A percentile compares a stretch with the other conserved stretches of the same genome.
Conservation (phyloP, 2,888 invertebrate genomes). For the Troglohyphantes excavatus region DNA sequence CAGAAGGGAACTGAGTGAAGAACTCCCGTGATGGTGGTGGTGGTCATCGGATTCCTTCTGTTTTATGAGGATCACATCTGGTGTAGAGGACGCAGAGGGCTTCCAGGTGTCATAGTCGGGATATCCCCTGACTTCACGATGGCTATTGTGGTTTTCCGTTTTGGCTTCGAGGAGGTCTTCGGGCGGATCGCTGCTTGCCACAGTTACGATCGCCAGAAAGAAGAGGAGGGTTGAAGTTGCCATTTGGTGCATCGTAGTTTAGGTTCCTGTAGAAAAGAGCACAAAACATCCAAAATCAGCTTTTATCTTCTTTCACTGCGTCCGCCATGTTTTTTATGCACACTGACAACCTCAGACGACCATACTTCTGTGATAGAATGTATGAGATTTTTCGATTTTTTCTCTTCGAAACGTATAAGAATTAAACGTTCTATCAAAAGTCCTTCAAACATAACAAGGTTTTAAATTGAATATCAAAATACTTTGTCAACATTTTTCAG, state of each 20-base stretch:
- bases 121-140: constrained; percentile 54
- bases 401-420: too few relatives aligned
- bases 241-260: neutral
- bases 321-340: too few relatives aligned
- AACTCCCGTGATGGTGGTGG: constrained; percentile 1
- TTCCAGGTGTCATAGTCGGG: constrained; percentile 68
- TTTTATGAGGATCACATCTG: constrained; percentile 72
- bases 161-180: constrained; percentile 23
- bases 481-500: too few relatives aligned
- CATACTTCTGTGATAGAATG: too few relatives aligned
- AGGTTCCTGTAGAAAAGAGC: constrained; percentile 70
- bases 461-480: too few relatives aligned
- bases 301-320: constrained; percentile 8
- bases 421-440: too few relatives aligned
- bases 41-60: constrained; percentile 53
- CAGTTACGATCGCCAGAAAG: constrained; percentile 22
- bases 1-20: constrained; percentile 27
- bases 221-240: constrained; percentile 17
- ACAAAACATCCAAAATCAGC: constrained; percentile 70
- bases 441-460: too few relatives aligned
- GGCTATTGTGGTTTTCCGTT: constrained; percentile 11
- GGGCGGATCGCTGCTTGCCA: constrained; percentile 15
- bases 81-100: constrained; percentile 52
- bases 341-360: too few relatives aligned
- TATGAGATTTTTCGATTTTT: too few relatives aligned